Percentiles rank a stretch among this genome's conserved stretches.
Evolutionary conservation across 2,888 invertebrate genomes (phyloP).

Genomic region (Meghimatium bilineatum): DNA sequence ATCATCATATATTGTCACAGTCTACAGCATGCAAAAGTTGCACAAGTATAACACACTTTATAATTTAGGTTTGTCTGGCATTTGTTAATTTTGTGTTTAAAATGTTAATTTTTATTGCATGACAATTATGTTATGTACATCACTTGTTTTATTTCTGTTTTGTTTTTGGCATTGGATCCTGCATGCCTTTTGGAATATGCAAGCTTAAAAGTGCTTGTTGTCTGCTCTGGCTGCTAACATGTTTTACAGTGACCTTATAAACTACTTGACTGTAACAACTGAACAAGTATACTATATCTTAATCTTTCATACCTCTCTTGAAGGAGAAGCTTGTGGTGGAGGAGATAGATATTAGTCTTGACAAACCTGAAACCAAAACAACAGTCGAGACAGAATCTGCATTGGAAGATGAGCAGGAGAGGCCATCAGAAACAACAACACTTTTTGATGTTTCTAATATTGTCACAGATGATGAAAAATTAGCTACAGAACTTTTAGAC

Average conservation of each 20-base stretch:
- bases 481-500: constrained; percentile 35
- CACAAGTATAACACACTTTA: no score
- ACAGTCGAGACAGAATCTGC: constrained; percentile 48
- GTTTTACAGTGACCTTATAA: no score
- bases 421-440: constrained; percentile 44
- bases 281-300: not conserved
- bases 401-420: constrained; percentile 50
- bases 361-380: constrained; percentile 45
- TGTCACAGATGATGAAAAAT: constrained; percentile 34
- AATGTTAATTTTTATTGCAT: no score
- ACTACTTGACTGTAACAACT: not conserved
- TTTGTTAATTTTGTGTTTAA: no score
- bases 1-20: no score
- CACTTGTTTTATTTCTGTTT: not conserved
- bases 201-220: not conserved
- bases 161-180: not conserved
- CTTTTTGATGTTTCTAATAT: constrained; percentile 19
- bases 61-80: no score
- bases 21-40: no score
- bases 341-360: constrained; percentile 47
- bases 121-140: not conserved
- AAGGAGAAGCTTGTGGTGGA: constrained; percentile 45
- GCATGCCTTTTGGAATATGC: not conserved
- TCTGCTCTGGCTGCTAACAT: constrained; percentile 10
- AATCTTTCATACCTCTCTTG: constrained; percentile 29